Base-by-base conservation (phyloP, 2,797 vertebrate species). In the Chiroxiphia lanceolata region DNA sequence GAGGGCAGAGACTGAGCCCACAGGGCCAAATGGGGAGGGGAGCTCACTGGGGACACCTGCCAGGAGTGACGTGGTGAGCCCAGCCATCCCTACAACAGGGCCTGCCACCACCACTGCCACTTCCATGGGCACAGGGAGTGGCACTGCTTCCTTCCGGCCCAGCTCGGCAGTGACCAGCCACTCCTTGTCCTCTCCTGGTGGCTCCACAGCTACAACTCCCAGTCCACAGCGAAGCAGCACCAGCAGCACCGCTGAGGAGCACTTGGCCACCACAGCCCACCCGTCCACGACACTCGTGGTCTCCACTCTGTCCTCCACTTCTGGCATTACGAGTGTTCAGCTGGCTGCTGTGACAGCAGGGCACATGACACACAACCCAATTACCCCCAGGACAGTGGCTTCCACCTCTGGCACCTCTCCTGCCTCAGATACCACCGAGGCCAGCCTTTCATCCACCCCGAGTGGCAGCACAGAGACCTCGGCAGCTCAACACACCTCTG, bases 11-110 rank as follows among this genome's bases (percentile, higher is more conserved):
- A 7, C 22, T 10, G 11, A 4, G 7, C 1, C 22, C 33, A 31
- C 1, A 0, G 3, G 0, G 1, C 0, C 16, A 13, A 0, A 3
- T 0, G 0, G 2, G 31, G 10, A 36, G 21, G 6, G 8, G 6
- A 40, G 2, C 5, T 20, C 78, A 1, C 1, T 1, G 0, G 8
- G 11, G 19, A 1, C 1, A 5, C 7, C 33, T 12, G 3, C 6
- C 0, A 1, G 6, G 1, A 54, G 13, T 1, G 2, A 13, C 15
- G 5, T 1, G 1, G 19, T 0, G 9, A 72, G 29, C 9, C 2
- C 26, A 7, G 15, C 15, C 4, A 2, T 10, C 3, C 6, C 31
- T 6, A 9, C 19, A 3, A 0, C 1, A 2, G 25, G 3, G 4
- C 4, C 13, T 2, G 11, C 1, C 4, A 4, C 6, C 4, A 4